Base-by-base conservation (phyloP, 1,140 invertebrate genomes). In the Pachypeltis micranthus region DNA sequence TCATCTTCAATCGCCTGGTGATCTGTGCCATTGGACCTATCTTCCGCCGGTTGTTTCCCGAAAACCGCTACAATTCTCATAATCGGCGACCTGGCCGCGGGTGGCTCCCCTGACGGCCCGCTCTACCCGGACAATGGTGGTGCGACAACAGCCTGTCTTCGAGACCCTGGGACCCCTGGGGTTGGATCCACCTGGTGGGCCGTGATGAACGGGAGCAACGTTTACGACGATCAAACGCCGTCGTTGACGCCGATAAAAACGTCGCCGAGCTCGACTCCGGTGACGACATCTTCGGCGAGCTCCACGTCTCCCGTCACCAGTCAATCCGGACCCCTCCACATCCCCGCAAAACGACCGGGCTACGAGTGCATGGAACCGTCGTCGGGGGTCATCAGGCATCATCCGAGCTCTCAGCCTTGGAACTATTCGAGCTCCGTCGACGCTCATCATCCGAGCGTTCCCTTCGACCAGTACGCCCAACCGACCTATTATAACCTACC, bases 401-500 rank as follows among this genome's bases (percentile, higher is more conserved):
- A 84, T 61, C 86, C 85, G 68, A 74, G 74, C n/a, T 69, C 78
- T 62, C 83, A 85, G 68, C 80, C 83, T 57, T 85, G 83, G 83
- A 81, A 80, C 68, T 86, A 85, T 73, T 80, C 80, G 3, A 82
- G 84, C 3, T 81, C 84, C 4, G 84, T 85, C 29, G 82, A 83
- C 65, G 81, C 81, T 59, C 71, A 72, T 64, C 62, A 71, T 65
- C 75, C 81, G 54, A 74, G 73, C n/a, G 72, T 75, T 39, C 76
- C 83, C 39, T 85, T 83, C 71, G 83, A 88, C 69, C 85, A 87
- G 74, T 86, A 86, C 70, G 77, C 83, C 58, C 79, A 80, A 19
- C 85, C 86, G 24, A 86, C 85, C 16, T 89, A 90, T 71, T 88
- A 88, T 76, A 89, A 89, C 70, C 79, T 88, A 69, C 77, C 79